Evolutionary conservation across 1,140 invertebrate species (phyloP), one percentile per base, ranked within the genome.

Genomic region (Achroia grisella): DNA sequence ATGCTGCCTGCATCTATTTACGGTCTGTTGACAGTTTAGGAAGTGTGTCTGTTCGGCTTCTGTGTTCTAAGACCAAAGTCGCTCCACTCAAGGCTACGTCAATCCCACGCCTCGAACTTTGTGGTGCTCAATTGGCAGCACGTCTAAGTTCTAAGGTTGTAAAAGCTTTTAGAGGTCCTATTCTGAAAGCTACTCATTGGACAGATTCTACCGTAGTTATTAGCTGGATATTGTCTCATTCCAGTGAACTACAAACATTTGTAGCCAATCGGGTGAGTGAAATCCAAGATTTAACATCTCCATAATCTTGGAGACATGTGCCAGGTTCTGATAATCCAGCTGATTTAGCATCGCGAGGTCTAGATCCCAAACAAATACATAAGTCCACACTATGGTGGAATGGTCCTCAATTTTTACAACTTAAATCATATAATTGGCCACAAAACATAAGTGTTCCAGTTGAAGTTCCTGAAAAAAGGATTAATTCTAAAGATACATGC

Each of bases 51-150:
- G 44, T 50, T 14, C 15, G 27, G 12, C 41, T 73, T 14, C 9
- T 76, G 0, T 48, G 44, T 32, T 47, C 74, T 4, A 78, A 76
- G 50, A 44, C 61, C 1, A 55, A 58, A 37, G 65, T 78, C 6
- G 63, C 72, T n/a, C 73, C 71, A 1, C 5, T 77, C 11, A 71
- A 71, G 40, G 1, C 10, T 0, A 14, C 60, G 1, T 64, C 70
- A 2, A 55, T 76, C 9, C 70, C 63, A 9, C 33, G 64, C 14
- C 33, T 73, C 0, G 66, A 78, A 39, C 32, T 76, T 17, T 78
- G 8, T 6, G 35, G 11, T 37, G 13, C 13, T 5, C 13, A 14
- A 6, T 14, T 37, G 6, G 35, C 11, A 6, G 13, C 35, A 14
- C 35, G 35, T 5, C 15, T 37, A 37, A 10, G 13, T n/a, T 8